Conservation (phyloP, 2,888 invertebrate species). For the Rhingia rostrata region DNA sequence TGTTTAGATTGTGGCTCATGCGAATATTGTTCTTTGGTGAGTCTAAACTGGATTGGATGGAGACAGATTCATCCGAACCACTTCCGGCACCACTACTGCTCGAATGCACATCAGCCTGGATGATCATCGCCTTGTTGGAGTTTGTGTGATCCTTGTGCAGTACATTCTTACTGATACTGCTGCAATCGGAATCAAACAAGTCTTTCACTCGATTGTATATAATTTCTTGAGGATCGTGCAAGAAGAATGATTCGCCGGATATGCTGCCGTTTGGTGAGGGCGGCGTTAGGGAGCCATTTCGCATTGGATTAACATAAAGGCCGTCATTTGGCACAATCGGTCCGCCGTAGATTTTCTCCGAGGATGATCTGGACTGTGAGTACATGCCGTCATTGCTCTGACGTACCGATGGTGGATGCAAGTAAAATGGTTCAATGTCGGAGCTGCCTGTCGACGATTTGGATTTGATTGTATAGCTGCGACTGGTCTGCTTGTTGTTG, state of each 20-base stretch:
- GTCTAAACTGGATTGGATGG: conserved; percentile 84
- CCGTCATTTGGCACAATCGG: conserved; percentile 85
- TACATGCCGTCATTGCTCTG: conserved; percentile 81
- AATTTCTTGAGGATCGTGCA: conserved; percentile 91
- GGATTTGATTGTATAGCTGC: conserved; percentile 82
- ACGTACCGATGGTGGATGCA: conserved; percentile 87
- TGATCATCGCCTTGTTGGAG: conserved; percentile 84
- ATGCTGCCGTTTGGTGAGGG: conserved; percentile 85
- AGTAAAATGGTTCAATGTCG: conserved; percentile 88
- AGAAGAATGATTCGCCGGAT: conserved; percentile 90
- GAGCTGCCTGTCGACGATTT: conserved; percentile 82
- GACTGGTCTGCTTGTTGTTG: conserved; percentile 81
- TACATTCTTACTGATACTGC: conserved; percentile 78
- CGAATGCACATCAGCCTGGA: conserved; percentile 94
- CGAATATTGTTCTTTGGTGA: conserved; percentile 80
- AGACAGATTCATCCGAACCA: conserved; percentile 86
- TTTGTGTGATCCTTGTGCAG: conserved; percentile 75
- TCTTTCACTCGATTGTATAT: conserved; percentile 93
- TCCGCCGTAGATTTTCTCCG: conserved; percentile 81
- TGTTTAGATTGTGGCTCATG: conserved; percentile 77
- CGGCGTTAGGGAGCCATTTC: conserved; percentile 84
- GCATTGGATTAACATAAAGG: conserved; percentile 93
- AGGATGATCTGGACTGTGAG: conserved; percentile 79
- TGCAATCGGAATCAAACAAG: conserved; percentile 87
- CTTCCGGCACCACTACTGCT: conserved; percentile 86